Evolutionary conservation across 2,113 vertebrate species (phyloP).

Genomic region (Anarhynchus alexandrinus): DNA sequence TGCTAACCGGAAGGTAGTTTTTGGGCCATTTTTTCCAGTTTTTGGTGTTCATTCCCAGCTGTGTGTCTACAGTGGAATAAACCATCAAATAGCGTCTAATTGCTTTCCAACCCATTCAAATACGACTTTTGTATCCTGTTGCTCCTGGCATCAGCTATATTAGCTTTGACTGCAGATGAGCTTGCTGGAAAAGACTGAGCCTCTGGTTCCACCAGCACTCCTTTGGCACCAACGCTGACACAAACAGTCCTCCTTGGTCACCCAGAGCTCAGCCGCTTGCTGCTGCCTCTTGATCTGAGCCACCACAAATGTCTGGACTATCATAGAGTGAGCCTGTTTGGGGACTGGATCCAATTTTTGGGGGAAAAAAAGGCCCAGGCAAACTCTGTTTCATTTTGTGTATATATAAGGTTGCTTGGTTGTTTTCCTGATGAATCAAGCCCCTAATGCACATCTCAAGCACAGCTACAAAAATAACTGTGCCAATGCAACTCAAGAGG

Average conservation of each 20-base stretch:
- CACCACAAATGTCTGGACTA: background rate
- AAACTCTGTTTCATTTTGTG: background rate
- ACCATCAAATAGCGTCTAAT: background rate
- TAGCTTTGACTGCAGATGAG: background rate
- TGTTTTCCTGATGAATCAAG: background rate
- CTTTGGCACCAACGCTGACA: background rate
- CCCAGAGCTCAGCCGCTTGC: background rate
- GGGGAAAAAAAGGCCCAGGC: background rate
- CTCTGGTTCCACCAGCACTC: background rate
- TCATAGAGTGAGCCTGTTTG: background rate
- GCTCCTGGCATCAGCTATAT: background rate
- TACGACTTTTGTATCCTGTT: background rate
- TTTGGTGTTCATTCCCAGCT: background rate
- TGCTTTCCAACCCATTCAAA: background rate
- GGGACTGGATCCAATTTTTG: background rate
- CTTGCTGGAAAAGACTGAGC: background rate
- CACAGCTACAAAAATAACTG: background rate
- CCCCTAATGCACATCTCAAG: background rate
- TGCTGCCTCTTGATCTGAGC: background rate
- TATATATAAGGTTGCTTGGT: background rate
- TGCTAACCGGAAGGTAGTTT: background rate
- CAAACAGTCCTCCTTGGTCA: background rate
- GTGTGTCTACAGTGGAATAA: background rate
- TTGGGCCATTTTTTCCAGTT: background rate
- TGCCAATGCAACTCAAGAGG: background rate